Evolutionary conservation across 2,888 invertebrate species (phyloP).

Genomic region (Epicampocera succincta): DNA sequence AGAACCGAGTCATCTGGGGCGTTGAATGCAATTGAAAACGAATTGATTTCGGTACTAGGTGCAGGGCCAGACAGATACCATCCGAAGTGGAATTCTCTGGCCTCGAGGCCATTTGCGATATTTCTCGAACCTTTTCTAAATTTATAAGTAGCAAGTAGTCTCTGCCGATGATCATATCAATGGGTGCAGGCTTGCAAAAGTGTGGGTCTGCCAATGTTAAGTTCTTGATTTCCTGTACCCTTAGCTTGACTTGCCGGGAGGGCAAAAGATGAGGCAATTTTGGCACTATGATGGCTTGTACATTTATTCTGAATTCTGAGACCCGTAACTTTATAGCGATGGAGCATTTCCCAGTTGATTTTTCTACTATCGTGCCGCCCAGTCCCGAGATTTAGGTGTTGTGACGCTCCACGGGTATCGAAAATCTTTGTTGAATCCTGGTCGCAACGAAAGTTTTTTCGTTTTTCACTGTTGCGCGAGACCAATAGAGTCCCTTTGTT

Average conservation of each 20-base stretch:
- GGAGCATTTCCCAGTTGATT: not conserved
- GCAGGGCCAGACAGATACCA: not conserved
- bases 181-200: conserved; percentile 17
- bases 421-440: conserved; percentile 9
- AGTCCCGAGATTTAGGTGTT: conserved; percentile 6
- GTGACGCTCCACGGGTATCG: not conserved
- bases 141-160: conserved; percentile 40
- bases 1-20: not conserved
- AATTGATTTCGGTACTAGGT: not conserved
- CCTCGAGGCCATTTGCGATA: too few species aligned
- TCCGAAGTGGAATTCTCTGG: not conserved
- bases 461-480: not conserved
- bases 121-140: too few species aligned
- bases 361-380: not conserved
- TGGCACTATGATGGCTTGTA: not conserved
- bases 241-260: not conserved
- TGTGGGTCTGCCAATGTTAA: conserved; percentile 41
- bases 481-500: too few species aligned
- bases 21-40: not conserved
- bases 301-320: conserved; percentile 6
- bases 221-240: not conserved
- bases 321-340: not conserved
- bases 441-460: not conserved
- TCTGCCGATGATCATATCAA: conserved; percentile 45
- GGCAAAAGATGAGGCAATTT: not conserved